phyloP scores from a whole-genome alignment of 2,113 vertebrate species.

The Hippocampus zosterae region DNA sequence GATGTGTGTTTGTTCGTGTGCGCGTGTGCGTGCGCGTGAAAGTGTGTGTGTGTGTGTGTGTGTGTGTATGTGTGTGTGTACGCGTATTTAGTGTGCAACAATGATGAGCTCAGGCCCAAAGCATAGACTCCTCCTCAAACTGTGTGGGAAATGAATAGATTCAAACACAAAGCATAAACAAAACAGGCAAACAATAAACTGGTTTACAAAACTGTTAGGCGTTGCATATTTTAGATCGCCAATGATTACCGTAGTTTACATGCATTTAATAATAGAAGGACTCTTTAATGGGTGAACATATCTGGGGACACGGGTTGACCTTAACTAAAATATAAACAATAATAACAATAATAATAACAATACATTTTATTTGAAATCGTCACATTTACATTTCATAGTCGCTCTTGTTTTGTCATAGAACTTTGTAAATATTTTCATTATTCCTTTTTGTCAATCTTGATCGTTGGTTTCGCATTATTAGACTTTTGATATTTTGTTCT shows the following conservation, averaged over 20 bases:
- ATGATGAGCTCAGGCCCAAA: conserved; percentile 36
- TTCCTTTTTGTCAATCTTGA: too few relatives aligned
- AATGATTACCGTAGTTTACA: background rate
- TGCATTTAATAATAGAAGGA: background rate
- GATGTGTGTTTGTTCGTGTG: background rate
- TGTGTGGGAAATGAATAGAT: conserved; percentile 42
- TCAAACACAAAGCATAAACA: conserved; percentile 31
- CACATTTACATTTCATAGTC: too few relatives aligned
- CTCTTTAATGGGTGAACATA: background rate
- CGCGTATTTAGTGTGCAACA: conserved; percentile 15
- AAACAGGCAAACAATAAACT: background rate
- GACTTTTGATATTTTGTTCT: too few relatives aligned
- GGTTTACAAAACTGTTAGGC: background rate
- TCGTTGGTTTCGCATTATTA: too few relatives aligned
- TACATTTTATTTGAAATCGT: too few relatives aligned
- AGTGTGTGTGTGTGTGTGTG: background rate
- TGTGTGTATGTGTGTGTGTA: background rate
- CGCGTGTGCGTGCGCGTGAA: too few relatives aligned
- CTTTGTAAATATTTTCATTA: too few relatives aligned
- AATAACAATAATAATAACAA: too few relatives aligned
- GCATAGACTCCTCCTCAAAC: conserved; percentile 40
- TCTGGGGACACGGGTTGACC: too few relatives aligned
- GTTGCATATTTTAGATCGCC: background rate
- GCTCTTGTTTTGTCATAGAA: too few relatives aligned
- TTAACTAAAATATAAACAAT: too few relatives aligned